Base-by-base conservation (phyloP, 2,888 invertebrate genomes). In the Amblyteles armatorius region DNA sequence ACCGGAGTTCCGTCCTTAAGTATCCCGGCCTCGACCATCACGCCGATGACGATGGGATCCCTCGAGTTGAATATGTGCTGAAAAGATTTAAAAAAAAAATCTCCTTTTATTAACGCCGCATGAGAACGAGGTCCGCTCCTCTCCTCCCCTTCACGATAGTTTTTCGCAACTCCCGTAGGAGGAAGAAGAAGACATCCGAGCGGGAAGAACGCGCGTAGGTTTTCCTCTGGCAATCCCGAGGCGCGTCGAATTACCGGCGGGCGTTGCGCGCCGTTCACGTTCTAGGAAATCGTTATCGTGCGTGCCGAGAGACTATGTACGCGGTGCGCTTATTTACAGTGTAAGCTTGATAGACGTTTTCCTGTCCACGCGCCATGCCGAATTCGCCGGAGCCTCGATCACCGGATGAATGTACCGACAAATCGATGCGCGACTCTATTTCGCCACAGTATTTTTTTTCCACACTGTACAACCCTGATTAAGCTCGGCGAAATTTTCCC, bases 31-130 rank as follows among this genome's bases (percentile, higher is more conserved):
- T 99, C 99, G 0, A 99, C 96, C 94, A 97, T 97, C 0, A 99
- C 98, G 63, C 99, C 99, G 91, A 97, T 96, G 29, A 99, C 98
- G 94, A 99, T 99, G 9, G 99, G 99, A 95, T 99, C 99, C 84
- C 99, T 96, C 9, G 98, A 98, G 95, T 99, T 99, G 96, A 99
- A 99, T 92, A 99, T 96, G 94, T 97, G 99, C 94, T 99, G 97
- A 36, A 97, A 97, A 93, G 65, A 40, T 9, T 9, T 1, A 4
- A 44, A 16, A 29, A 26, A 74, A 48, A 60, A 44, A 63, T 22
- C 6, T 9, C 13, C 19, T 13, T 19, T 26, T 26, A 74, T 63
- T 60, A 22, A 19, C 44, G 16, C 44, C 44, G 44, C 16, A 48
- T 16, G 44, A 48, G 16, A 57, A 26, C 11, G 22, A 57, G 36